Base-by-base conservation (phyloP, 1,140 invertebrate genomes). In the Acromyrmex heyeri region DNA sequence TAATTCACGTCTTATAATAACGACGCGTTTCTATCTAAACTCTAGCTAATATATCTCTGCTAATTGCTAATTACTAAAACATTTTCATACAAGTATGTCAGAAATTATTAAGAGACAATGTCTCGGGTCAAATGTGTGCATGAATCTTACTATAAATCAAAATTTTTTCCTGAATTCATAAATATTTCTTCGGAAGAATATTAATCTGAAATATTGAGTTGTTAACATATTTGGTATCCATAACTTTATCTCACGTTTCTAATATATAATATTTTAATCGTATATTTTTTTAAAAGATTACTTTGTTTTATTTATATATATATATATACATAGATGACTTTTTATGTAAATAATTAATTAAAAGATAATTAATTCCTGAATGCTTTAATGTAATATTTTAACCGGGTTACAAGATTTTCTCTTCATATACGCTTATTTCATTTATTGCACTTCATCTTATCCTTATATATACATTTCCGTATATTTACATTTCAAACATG, bases 51-150 rank as follows among this genome's bases (percentile, higher is more conserved):
- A 5, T 44, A 18, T 30, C 21, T 27, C 24, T 78, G 24, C 10
- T 72, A 72, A n/a, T 27, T 48, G 30, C 24, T 61, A 61, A 79
- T 30, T 34, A 14, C 27, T 67, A 7, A 38, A 69, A 44, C n/a
- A 53, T 53, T 79, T 53, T 16, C 6, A 14, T 18, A 18, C 5
- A 81, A 57, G 10, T 10, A n/a, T 69, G 10, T 18, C 34, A 27
- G 16, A 48, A 62, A 27, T 0, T 21, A 48, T 69, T 21, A 27
- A 69, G 21, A 69, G 21, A 50, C 12, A 64, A 30, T 18, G 21
- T 27, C 14, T 72, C 16, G 24, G 24, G 21, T 50, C 48, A 10
- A 16, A 12, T 10, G 10, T 48, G 7, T 30, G 10, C 8, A 30
- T 27, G 30, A 18, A 30, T 65, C 30, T 65, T 65, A 3, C n/a